Evolutionary conservation across 2,113 vertebrate species (phyloP), one percentile per base, ranked within the genome.

Genomic region (Chunga burmeisteri): DNA sequence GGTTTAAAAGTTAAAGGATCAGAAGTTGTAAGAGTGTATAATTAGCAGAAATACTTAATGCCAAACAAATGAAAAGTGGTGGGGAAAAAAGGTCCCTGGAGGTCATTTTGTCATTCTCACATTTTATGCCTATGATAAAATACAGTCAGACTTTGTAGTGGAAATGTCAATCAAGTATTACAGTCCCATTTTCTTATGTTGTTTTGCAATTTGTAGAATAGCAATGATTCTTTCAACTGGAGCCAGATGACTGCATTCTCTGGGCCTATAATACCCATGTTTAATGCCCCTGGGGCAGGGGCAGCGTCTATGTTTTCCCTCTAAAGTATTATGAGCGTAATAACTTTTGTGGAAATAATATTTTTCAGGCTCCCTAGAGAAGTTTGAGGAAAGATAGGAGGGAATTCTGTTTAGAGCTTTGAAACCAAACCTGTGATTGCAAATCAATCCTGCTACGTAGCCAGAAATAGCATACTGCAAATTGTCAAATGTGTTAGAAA

Each of bases 401-500:
- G 63, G 55, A 81, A 63, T 83, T 86, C 74, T 95, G 73, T 87
- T 91, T n/a, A 73, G 55, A 66, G 58, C 74, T 90, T 81, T 82
- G 71, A 86, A 93, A 77, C 50, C n/a, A 63, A 90, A 90, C 71
- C 74, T 88, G 56, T 3, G n/a, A 53, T 58, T 89, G 78, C 84
- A 82, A 91, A 94, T 82, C 93, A 91, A 8, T 94, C 61, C 77
- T 52, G 21, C 65, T 75, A 29, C 3, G 10, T 47, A 58, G 56
- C 71, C 23, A 80, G 91, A 90, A 94, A 97, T 96, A 97, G 81
- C 75, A 90, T 23, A 23, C 92, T 90, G 81, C 90, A 81, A 91
- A 81, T 96, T 95, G 91, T 96, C 78, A 86, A 83, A 94, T 82
- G 96, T 96, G 98, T 94, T 91, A 97, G 88, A 94, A 96, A 91